These are phyloP conservation scores for Cyphomyrus discorhynchus DNA, from an alignment of 2,113 vertebrate genomes.

Conservation along the genomic window DNA sequence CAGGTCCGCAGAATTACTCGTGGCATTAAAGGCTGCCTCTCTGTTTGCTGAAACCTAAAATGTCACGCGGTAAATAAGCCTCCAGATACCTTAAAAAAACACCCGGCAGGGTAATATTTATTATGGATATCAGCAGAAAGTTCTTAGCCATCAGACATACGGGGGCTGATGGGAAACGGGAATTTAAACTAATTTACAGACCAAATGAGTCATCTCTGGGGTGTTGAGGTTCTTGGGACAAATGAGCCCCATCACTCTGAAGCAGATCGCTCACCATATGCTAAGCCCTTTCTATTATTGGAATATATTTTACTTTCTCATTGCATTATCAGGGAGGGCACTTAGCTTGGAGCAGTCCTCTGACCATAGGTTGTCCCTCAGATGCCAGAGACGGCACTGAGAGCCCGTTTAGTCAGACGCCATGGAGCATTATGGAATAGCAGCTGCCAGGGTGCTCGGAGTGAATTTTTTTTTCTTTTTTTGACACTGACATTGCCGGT, in stretches of 20 bases:
- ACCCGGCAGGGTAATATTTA: background rate
- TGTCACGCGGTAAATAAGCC: conserved; percentile 1
- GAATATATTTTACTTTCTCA: background rate
- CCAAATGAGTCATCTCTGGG: background rate
- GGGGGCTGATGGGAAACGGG: background rate
- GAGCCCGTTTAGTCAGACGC: background rate
- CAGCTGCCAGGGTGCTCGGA: background rate
- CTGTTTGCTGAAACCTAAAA: conserved; percentile 4
- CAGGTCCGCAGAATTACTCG: background rate
- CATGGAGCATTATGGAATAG: background rate
- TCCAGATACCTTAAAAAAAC: background rate
- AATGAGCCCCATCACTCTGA: background rate
- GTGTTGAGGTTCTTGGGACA: background rate
- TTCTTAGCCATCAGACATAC: background rate
- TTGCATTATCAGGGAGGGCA: background rate
- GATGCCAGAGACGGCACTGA: background rate
- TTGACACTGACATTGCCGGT: background rate
- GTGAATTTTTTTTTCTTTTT: background rate
- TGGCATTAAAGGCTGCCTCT: background rate
- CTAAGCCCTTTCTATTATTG: background rate
- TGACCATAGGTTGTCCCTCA: background rate
- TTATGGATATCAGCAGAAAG: background rate
- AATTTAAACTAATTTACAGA: background rate
- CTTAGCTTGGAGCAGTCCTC: background rate
- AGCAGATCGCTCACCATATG: background rate